These are phyloP conservation scores for Rhizoglyphus robini DNA, from an alignment of 1,140 invertebrate genomes.

Conservation along the genomic window DNA sequence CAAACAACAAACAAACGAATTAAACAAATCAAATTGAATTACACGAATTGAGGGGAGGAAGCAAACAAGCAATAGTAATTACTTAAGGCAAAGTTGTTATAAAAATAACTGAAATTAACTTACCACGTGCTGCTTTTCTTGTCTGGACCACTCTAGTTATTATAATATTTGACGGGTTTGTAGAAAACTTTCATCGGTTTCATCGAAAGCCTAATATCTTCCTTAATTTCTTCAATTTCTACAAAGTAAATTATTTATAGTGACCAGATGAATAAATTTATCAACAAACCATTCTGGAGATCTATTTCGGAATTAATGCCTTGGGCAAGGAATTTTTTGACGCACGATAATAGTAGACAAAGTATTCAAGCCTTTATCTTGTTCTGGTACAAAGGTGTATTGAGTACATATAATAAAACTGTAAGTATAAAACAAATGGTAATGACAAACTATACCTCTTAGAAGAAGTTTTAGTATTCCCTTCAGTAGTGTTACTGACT, in stretches of 20 bases:
- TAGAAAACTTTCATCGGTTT: constrained; percentile 31
- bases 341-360: constrained; percentile 33
- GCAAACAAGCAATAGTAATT: no score
- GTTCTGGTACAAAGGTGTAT: constrained; percentile 31
- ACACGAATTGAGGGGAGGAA: no score
- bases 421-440: no score
- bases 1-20: no score
- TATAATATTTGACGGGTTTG: constrained; percentile 36
- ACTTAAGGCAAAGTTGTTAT: no score
- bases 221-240: constrained; percentile 31
- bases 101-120: constrained; percentile 24
- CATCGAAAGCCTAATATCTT: constrained; percentile 36
- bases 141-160: constrained; percentile 32
- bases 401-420: no score
- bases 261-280: not conserved
- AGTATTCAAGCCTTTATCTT: constrained; percentile 36
- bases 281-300: constrained; percentile 34
- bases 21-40: no score
- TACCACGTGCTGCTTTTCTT: constrained; percentile 35
- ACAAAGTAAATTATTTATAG: constrained; percentile 12
- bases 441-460: not conserved
- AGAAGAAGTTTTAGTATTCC: not conserved
- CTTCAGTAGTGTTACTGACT: not conserved
- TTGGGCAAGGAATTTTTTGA: constrained; percentile 37
- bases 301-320: constrained; percentile 37